Evolutionary conservation across 2,888 invertebrate genomes (phyloP).

Genomic region (Torymus auratus): DNA sequence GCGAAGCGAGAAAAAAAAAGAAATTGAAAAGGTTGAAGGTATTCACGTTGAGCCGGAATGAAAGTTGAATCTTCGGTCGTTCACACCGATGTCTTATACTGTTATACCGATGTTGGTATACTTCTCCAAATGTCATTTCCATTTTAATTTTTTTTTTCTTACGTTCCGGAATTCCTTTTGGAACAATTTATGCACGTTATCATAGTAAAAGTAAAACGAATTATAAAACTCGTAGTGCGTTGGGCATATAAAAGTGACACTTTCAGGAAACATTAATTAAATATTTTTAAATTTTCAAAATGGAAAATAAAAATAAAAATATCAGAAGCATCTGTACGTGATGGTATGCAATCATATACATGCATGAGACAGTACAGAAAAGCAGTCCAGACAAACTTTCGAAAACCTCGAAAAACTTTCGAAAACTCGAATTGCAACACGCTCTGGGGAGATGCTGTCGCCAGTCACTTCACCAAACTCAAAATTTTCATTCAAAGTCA

Average conservation of each 20-base stretch:
- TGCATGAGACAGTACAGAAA: neutral
- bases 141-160: neutral
- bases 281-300: too few relatives aligned
- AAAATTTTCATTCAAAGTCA: too few relatives aligned
- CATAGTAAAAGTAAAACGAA: too few relatives aligned
- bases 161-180: neutral
- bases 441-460: neutral
- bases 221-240: too few relatives aligned
- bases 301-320: too few relatives aligned
- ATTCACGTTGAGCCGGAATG: neutral
- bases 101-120: conserved; percentile 18
- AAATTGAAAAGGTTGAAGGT: conserved; percentile 12
- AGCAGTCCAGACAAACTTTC: neutral
- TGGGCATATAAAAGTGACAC: too few relatives aligned
- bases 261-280: too few relatives aligned
- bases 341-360: neutral
- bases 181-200: too few relatives aligned
- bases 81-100: conserved; percentile 28
- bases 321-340: too few relatives aligned
- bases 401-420: conserved; percentile 25
- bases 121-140: neutral
- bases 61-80: conserved; percentile 45
- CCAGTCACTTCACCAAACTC: too few relatives aligned
- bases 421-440: conserved; percentile 37
- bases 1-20: neutral